Conservation (phyloP, 2,113 vertebrate species). For the Paramisgurnus dabryanus region DNA sequence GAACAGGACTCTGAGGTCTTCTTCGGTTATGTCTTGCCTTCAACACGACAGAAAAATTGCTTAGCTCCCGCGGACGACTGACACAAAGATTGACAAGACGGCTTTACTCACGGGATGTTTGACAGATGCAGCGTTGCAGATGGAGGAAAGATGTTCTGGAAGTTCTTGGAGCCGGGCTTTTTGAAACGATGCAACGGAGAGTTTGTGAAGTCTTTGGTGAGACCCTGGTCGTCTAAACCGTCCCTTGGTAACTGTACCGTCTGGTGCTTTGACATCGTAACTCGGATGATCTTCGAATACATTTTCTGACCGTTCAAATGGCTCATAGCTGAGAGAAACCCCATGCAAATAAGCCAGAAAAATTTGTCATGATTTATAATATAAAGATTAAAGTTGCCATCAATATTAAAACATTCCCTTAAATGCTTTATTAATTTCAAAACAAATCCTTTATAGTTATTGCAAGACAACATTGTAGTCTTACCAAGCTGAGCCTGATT, state of each 20-base stretch:
- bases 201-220: slow-evolving; percentile 96
- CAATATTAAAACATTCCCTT: too few relatives aligned
- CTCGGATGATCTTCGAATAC: slow-evolving; percentile 96
- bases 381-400: too few relatives aligned
- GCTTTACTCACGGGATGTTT: slow-evolving; percentile 91
- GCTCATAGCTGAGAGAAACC: slow-evolving; percentile 84
- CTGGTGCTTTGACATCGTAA: slow-evolving; percentile 95
- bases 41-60: slow-evolving; percentile 48
- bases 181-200: slow-evolving; percentile 97
- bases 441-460: too few relatives aligned
- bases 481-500: slow-evolving; percentile 97
- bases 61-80: slow-evolving; percentile 14
- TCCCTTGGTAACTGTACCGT: slow-evolving; percentile 95
- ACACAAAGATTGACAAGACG: slow-evolving; percentile 21
- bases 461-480: slow-evolving; percentile 48
- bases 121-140: slow-evolving; percentile 95
- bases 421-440: too few relatives aligned
- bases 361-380: neutral
- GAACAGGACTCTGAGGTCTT: slow-evolving; percentile 92
- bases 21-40: slow-evolving; percentile 92
- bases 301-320: slow-evolving; percentile 98
- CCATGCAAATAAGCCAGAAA: neutral
- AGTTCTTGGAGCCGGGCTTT: slow-evolving; percentile 97
- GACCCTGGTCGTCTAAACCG: slow-evolving; percentile 93
- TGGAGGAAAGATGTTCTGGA: slow-evolving; percentile 97